Evolutionary conservation across 2,797 vertebrate species (phyloP).

Genomic region (Phoebastria nigripes): DNA sequence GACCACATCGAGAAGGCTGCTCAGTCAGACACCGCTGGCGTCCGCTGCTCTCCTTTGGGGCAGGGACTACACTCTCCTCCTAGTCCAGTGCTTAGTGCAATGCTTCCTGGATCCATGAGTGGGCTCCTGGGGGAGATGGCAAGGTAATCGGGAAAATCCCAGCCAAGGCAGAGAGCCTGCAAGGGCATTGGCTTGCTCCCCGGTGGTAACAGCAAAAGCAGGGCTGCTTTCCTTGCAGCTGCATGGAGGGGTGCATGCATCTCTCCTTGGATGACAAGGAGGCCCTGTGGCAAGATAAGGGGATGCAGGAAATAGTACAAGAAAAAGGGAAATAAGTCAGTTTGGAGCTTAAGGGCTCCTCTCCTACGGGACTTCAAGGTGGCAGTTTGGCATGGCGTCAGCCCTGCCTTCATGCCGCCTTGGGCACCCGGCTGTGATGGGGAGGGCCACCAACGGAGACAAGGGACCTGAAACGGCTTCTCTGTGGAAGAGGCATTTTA

Average conservation of each 20-base stretch:
- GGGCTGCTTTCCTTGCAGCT: background rate
- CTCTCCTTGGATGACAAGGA: background rate
- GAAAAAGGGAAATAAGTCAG: background rate
- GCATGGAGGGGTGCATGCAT: background rate
- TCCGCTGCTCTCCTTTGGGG: rapidly evolving
- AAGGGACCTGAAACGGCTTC: background rate
- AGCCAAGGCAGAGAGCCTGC: too few relatives aligned
- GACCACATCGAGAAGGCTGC: rapidly evolving
- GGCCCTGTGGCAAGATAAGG: background rate
- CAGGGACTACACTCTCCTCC: background rate
- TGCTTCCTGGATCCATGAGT: background rate
- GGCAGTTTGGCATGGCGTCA: background rate
- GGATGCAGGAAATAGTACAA: background rate
- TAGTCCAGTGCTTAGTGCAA: background rate
- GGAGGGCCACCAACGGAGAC: background rate
- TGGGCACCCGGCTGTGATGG: background rate
- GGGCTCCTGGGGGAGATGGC: background rate
- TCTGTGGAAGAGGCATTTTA: background rate
- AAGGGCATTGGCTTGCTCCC: background rate
- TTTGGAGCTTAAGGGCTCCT: background rate
- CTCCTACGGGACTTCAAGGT: background rate
- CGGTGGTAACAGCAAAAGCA: background rate
- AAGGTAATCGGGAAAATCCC: background rate
- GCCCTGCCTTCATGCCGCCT: background rate
- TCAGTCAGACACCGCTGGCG: rapidly evolving